Base-by-base conservation (phyloP, 2,113 vertebrate genomes). In the Columba livia region DNA sequence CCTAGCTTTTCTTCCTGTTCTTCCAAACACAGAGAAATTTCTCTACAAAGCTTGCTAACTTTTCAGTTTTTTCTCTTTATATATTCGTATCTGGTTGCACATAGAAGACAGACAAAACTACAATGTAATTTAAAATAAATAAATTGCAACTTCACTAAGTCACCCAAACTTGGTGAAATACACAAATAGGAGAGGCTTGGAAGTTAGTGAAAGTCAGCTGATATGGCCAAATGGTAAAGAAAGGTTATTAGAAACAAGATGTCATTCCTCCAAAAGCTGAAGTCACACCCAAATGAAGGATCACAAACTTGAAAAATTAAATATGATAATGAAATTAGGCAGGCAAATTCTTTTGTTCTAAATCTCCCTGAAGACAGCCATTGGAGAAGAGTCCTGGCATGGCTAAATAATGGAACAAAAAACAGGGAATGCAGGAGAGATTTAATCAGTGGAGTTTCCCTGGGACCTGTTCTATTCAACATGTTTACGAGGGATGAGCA, bases 401-500 rank as follows among this genome's bases (percentile, higher is more conserved):
- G 38, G 65, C 61, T 79, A 87, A 74, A 80, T 31, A 96, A 84
- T 3, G 28, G 44, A 96, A 93, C n/a, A 81, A 84, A 89, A 91
- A 38, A 51, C 32, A 77, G 60, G 26, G 65, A 89, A 79, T 64
- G 74, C 26, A 25, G 26, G 31, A 81, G 38, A 64, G 47, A 90
- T 66, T 67, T 79, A 85, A 90, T 85, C 62, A 79, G 19, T 11
- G 15, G 54, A 34, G 44, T 9, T 90, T 77, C 47, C 40, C 67
- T 61, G 75, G 31, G 79, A 79, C 10, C 15, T 70, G 67, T 44
- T 80, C 75, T 65, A 73, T 89, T 77, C 86, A 93, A 61, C 60
- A 53, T 31, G 47, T 86, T 92, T 93, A 83, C 75, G 92, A 70
- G 71, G 90, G 67, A 90, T 61, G 64, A 86, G 58, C 79, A 80